Percentiles rank a stretch among this genome's conserved stretches.
Conservation (phyloP, 2,888 invertebrate species). For the Carterocephalus palaemon region DNA sequence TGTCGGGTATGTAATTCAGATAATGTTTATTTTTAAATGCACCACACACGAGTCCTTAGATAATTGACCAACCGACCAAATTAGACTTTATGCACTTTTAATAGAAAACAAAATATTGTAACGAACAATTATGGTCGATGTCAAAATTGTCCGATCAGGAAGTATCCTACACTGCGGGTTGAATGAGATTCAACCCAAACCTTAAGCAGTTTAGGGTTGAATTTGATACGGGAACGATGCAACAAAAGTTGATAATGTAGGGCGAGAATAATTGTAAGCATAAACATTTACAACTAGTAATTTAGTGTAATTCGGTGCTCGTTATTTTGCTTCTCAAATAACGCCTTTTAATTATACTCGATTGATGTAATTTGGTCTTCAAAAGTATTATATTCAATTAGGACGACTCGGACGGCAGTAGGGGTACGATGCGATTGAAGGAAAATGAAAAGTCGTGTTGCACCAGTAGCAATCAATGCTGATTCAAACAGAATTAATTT, state of each 20-base stretch:
- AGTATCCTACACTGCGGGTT: neutral
- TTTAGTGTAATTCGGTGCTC: slow-evolving; percentile 57
- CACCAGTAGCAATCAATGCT: too few relatives aligned
- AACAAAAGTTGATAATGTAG: slow-evolving; percentile 33
- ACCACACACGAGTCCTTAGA: slow-evolving; percentile 21
- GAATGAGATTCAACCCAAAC: slow-evolving; percentile 8
- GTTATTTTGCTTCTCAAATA: slow-evolving; percentile 46
- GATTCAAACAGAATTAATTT: too few relatives aligned
- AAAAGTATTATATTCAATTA: slow-evolving; percentile 56
- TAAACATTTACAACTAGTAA: slow-evolving; percentile 49
- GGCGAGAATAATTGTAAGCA: slow-evolving; percentile 26
- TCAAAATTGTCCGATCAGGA: slow-evolving; percentile 10
- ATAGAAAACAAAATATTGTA: slow-evolving; percentile 12
- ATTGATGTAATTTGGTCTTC: slow-evolving; percentile 49
- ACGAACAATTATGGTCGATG: slow-evolving; percentile 8
- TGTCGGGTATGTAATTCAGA: slow-evolving; percentile 27
- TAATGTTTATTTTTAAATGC: slow-evolving; percentile 25
- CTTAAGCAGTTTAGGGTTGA: slow-evolving; percentile 16
- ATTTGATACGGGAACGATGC: slow-evolving; percentile 32
- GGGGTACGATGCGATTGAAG: neutral
- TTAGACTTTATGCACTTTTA: slow-evolving; percentile 12
- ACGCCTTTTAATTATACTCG: slow-evolving; percentile 58
- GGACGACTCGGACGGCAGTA: neutral
- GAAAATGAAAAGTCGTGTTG: neutral
- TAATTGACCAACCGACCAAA: slow-evolving; percentile 9